Conservation (phyloP, 37 sponge, comb jelly and placozoan species). For the Chondrilla cf. caribensis region DNA sequence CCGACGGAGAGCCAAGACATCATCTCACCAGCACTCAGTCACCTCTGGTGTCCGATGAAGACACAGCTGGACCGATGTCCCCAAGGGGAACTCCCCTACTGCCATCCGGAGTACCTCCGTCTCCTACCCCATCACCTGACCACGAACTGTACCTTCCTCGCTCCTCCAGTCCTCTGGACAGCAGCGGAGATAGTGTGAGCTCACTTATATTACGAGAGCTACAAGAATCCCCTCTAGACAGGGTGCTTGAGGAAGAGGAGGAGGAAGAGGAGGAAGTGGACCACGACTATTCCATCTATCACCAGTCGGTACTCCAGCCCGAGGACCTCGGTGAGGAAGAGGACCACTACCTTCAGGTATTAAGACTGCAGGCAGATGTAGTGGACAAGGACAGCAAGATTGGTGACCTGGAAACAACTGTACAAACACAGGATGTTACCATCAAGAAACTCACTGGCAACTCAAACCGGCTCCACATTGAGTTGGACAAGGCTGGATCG, state of each 20-base stretch:
- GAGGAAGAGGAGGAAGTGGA: conserved; percentile 24
- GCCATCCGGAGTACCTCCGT: background rate
- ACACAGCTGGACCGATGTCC: background rate
- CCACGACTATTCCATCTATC: conserved; percentile 32
- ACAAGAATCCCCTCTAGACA: conserved; percentile 37
- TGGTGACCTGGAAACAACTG: conserved; percentile 11
- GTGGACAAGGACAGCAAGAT: conserved; percentile 18
- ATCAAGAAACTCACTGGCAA: conserved; percentile 9
- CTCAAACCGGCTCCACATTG: background rate
- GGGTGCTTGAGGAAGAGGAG: conserved; percentile 7
- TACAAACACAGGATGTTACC: background rate
- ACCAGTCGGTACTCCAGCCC: conserved; percentile 2
- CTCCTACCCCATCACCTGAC: too few relatives aligned
- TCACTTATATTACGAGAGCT: conserved; percentile 15
- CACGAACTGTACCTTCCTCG: background rate
- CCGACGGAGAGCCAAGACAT: background rate
- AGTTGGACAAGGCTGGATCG: background rate
- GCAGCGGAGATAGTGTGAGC: conserved; percentile 15
- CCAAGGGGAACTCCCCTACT: background rate
- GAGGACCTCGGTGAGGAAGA: conserved; percentile 25
- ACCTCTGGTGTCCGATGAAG: background rate
- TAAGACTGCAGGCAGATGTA: conserved; percentile 22
- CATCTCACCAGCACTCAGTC: background rate
- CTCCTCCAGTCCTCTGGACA: background rate
- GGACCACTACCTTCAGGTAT: conserved; percentile 24